phyloP scores from a whole-genome alignment of 2,797 vertebrate species.

The Cygnus olor region DNA sequence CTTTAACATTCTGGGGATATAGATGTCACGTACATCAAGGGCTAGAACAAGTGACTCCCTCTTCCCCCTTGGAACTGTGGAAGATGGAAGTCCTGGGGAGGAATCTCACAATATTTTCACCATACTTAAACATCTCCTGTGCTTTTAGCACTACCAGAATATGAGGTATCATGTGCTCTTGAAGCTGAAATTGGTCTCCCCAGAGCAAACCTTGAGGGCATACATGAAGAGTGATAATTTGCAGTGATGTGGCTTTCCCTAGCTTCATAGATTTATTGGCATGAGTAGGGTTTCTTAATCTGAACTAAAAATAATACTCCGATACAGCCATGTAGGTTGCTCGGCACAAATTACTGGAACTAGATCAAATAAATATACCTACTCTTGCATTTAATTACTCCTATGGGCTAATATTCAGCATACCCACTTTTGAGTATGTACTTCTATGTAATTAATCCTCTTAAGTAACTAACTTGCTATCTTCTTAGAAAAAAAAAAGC shows the following conservation, averaged over 20 bases:
- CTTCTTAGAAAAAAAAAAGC: neutral
- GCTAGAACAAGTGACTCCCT: neutral
- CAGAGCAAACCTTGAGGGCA: neutral
- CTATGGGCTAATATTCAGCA: neutral
- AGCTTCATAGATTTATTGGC: neutral
- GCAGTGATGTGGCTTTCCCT: neutral
- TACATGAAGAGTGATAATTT: neutral
- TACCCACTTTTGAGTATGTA: neutral
- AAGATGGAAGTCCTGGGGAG: neutral
- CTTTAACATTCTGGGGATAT: neutral
- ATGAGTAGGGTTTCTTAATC: slow-evolving; percentile 11
- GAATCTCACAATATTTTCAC: neutral
- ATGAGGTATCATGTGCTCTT: neutral
- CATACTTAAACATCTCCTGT: neutral
- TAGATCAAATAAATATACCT: slow-evolving; percentile 3
- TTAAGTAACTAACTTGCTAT: neutral
- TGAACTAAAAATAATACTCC: slow-evolving; percentile 29
- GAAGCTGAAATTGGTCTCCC: neutral
- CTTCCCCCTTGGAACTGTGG: neutral
- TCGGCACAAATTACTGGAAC: neutral
- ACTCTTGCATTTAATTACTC: neutral
- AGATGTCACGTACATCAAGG: neutral
- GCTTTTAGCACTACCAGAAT: neutral
- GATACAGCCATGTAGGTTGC: neutral
- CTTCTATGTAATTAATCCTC: slow-evolving; percentile 8